Conservation (phyloP, 2,113 vertebrate genomes). For the Oxygymnocypris stewartii region DNA sequence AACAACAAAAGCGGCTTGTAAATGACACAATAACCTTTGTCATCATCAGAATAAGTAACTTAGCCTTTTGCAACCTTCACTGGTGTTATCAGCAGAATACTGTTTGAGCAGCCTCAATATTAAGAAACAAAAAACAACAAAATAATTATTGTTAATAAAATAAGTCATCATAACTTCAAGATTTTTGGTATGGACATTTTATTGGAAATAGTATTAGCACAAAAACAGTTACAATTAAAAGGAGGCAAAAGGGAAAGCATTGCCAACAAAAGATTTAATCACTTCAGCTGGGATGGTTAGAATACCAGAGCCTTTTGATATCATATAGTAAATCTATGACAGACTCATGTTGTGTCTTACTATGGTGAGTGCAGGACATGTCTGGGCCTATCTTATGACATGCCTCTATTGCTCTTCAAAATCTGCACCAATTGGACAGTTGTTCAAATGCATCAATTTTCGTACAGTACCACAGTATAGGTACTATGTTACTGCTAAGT, state of each 20-base stretch:
- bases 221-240: neutral
- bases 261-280: neutral
- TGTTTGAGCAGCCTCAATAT: neutral
- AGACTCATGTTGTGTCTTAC: conserved; percentile 35
- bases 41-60: conserved; percentile 8
- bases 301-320: conserved; percentile 15
- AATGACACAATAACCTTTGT: conserved; percentile 32
- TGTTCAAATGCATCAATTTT: conserved; percentile 4
- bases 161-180: neutral
- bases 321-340: conserved; percentile 29
- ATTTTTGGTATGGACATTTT: neutral
- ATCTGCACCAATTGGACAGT: neutral
- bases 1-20: conserved; percentile 49
- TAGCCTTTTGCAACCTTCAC: neutral
- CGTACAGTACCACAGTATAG: neutral
- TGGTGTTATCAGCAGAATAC: neutral
- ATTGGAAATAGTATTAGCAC: neutral
- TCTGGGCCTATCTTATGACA: conserved; percentile 23
- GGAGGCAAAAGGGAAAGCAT: neutral
- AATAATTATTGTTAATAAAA: neutral
- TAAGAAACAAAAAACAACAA: neutral
- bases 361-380: neutral
- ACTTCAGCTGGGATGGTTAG: neutral
- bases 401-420: neutral
- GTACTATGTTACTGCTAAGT: neutral